Evolutionary conservation across 1,140 invertebrate species (phyloP).

Genomic region (Drosophila persimilis): DNA sequence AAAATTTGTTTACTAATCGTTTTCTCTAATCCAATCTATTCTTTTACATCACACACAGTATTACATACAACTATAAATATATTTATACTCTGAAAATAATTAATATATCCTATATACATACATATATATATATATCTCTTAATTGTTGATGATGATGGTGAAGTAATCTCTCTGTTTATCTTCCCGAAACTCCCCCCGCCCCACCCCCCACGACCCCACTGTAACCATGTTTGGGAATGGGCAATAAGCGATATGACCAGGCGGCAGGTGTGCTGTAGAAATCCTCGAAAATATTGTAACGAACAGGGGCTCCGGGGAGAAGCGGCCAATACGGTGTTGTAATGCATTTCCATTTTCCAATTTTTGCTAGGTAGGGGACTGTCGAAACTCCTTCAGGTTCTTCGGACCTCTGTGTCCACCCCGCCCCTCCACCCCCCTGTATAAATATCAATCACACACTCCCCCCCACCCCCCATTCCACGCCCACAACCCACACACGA

Average conservation of each 20-base stretch:
- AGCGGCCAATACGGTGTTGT: constrained; percentile 82
- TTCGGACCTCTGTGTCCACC: not conserved
- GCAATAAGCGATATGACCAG: constrained; percentile 87
- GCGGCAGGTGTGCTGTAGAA: constrained; percentile 85
- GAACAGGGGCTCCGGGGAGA: constrained; percentile 82
- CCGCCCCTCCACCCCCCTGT: constrained; percentile 17
- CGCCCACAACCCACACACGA: not conserved
- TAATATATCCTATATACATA: constrained; percentile 27
- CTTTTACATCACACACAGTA: constrained; percentile 79
- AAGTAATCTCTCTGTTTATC: constrained; percentile 84
- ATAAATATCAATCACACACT: constrained; percentile 42
- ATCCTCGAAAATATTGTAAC: constrained; percentile 83
- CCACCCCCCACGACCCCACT: constrained; percentile 44
- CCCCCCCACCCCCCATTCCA: not conserved
- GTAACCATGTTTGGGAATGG: constrained; percentile 85
- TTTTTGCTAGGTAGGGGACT: constrained; percentile 27
- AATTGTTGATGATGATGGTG: constrained; percentile 81
- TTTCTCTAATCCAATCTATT: constrained; percentile 73
- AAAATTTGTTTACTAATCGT: constrained; percentile 77
- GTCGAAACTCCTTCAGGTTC: constrained; percentile 4
- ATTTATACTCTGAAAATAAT: constrained; percentile 53
- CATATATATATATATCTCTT: constrained; percentile 65
- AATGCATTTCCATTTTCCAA: constrained; percentile 83
- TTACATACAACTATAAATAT: constrained; percentile 52
- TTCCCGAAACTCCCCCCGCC: constrained; percentile 17